phyloP scores from a whole-genome alignment of 2,797 vertebrate genomes.

The Brachymystax lenok region DNA sequence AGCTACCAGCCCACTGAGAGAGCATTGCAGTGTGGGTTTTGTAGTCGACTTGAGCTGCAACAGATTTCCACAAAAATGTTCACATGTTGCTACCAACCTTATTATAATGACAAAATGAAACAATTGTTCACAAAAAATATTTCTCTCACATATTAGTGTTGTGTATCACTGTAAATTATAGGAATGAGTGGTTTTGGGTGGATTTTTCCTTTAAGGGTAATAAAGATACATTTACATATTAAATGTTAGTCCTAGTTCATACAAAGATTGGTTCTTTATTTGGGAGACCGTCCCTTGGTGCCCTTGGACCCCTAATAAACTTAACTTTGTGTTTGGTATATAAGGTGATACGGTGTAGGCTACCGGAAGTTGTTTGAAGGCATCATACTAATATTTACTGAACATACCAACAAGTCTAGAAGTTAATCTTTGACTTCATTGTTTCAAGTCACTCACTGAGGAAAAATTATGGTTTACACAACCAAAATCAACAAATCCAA shows the following conservation, averaged over 20 bases:
- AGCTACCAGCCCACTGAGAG: too few relatives aligned
- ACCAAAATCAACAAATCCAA: constrained; percentile 26
- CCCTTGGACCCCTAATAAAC: not conserved
- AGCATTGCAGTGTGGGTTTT: too few relatives aligned
- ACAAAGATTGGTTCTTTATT: constrained; percentile 10
- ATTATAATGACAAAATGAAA: too few relatives aligned
- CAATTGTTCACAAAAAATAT: too few relatives aligned
- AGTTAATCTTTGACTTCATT: not conserved
- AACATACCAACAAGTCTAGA: constrained; percentile 5
- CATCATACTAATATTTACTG: not conserved
- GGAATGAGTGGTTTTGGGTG: too few relatives aligned
- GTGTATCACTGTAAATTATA: too few relatives aligned
- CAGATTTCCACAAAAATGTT: too few relatives aligned
- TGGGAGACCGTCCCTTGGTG: not conserved
- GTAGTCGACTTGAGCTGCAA: too few relatives aligned
- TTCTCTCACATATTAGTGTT: too few relatives aligned
- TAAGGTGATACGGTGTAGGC: not conserved
- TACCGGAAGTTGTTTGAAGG: not conserved
- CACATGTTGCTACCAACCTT: too few relatives aligned
- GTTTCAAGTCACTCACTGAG: constrained; percentile 7
- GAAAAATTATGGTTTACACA: constrained; percentile 20
- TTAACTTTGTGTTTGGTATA: not conserved
- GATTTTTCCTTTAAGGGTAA: not conserved
- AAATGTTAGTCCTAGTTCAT: constrained; percentile 29
- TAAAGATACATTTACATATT: not conserved